Percentiles rank a stretch among this genome's conserved stretches.
Conservation (phyloP, 1,140 invertebrate species). For the Octopus bimaculoides region DNA sequence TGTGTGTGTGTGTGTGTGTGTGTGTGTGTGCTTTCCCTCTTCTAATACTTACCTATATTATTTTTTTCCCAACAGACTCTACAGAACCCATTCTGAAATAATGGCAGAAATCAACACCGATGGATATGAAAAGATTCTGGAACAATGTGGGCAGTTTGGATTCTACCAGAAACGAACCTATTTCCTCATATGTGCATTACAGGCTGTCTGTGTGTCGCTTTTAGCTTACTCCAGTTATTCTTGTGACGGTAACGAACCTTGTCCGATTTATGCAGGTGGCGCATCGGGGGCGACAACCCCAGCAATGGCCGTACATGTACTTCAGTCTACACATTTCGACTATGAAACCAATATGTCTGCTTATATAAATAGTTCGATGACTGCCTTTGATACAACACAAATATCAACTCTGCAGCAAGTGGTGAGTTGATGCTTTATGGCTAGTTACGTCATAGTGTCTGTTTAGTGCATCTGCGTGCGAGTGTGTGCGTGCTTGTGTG, state of each 20-base stretch:
- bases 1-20: too few species aligned
- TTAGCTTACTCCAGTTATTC: conserved; percentile 22
- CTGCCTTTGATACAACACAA: too few species aligned
- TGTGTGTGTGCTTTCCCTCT: background rate
- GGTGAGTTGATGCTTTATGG: too few species aligned
- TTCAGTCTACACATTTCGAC: background rate
- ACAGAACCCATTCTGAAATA: background rate
- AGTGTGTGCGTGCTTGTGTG: background rate
- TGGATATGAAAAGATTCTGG: conserved; percentile 30
- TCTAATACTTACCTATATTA: background rate
- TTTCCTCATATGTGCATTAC: conserved; percentile 26
- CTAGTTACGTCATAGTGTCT: background rate
- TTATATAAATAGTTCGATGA: too few species aligned
- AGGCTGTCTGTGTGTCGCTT: conserved; percentile 26
- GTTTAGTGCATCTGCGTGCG: background rate
- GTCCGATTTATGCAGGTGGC: background rate
- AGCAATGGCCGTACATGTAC: background rate
- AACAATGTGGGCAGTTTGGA: conserved; percentile 30
- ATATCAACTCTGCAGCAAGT: too few species aligned
- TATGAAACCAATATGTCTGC: background rate
- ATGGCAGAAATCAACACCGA: conserved; percentile 32
- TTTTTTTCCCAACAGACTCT: background rate
- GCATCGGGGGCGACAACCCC: background rate
- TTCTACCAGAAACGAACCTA: conserved; percentile 37
- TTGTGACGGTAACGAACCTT: background rate